Evolutionary conservation across 1,140 invertebrate genomes (phyloP), one percentile per base, ranked within the genome.

Genomic region (Aphis craccivora): DNA sequence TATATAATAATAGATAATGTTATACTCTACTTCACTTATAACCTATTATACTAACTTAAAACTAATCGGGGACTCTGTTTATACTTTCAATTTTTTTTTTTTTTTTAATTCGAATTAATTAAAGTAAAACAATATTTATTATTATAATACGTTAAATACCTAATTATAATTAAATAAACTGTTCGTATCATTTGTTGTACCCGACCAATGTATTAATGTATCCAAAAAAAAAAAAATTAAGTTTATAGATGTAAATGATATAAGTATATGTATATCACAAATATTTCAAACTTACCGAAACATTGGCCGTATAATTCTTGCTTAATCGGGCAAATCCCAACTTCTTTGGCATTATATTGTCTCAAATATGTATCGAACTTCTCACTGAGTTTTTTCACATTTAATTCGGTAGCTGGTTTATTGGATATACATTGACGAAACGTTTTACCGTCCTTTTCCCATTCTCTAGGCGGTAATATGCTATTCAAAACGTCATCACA

Each of bases 251-350:
- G 97, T 98, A 95, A 40, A 40, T 40, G 37, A 40, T 40, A 40
- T 40, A 40, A 8, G 11, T 45, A 45, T 45, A 45, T 4, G 43
- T 45, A 45, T 45, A 8, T 99, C 98, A 51, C 99, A 95, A 95
- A 99, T 98, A 95, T 99, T 98, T 96, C 99, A 98, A 30, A 99
- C 60, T 67, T 67, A 96, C 95, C 98, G 95, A 99, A 99, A 95
- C 98, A 99, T 95, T 99, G 99, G 2, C 98, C 98, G 95, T 99
- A 99, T 0, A 99, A 96, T 95, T 99, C 97, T 88, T 99, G 96
- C 87, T 99, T 96, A 76, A 99, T 97, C 0, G 99, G 98, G 96
- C 99, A 99, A 94, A 99, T 99, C 43, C 99, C 99, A 35, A 99
- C 99, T 96, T 99, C 98, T 94, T 98, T 96, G 0, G 99, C 99